Evolutionary conservation across 2,888 invertebrate genomes (phyloP).

Genomic region (Scelioninae gen. 2): DNA sequence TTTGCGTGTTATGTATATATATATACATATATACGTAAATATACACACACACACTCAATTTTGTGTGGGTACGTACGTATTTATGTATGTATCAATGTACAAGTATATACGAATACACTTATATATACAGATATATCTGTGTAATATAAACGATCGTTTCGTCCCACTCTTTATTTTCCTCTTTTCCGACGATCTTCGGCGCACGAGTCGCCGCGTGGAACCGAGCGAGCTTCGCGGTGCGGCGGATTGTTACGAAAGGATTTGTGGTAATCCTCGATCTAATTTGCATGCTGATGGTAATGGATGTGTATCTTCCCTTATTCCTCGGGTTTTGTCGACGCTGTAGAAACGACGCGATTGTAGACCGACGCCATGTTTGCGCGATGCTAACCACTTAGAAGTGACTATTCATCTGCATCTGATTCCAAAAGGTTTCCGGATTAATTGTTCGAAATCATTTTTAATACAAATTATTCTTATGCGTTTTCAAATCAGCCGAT

Average conservation of each 20-base stretch:
- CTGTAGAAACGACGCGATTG: constrained; percentile 60
- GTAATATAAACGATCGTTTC: constrained; percentile 9
- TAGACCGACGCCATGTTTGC: constrained; percentile 60
- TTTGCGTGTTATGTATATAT: neutral
- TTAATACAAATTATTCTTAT: too few relatives aligned
- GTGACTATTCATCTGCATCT: constrained; percentile 50
- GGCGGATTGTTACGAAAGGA: constrained; percentile 73
- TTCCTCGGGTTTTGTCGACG: constrained; percentile 66
- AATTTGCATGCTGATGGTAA: constrained; percentile 75
- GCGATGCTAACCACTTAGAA: constrained; percentile 53
- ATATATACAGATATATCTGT: constrained; percentile 6
- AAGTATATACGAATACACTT: neutral
- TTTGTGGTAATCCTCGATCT: constrained; percentile 74
- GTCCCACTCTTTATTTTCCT: constrained; percentile 54
- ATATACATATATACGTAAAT: neutral
- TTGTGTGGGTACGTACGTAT: too few relatives aligned
- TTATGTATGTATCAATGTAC: too few relatives aligned
- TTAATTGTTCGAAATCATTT: too few relatives aligned
- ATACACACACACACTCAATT: constrained; percentile 1
- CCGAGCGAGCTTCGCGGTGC: constrained; percentile 57
- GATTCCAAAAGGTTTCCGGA: constrained; percentile 26
- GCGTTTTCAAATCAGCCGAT: too few relatives aligned
- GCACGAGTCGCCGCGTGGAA: constrained; percentile 51
- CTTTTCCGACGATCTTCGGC: constrained; percentile 57
- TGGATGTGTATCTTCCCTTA: constrained; percentile 73